A percentile compares a stretch with the other conserved stretches of the same genome.
phyloP scores from a whole-genome alignment of 2,113 vertebrate species.

The Syngnathus floridae region DNA sequence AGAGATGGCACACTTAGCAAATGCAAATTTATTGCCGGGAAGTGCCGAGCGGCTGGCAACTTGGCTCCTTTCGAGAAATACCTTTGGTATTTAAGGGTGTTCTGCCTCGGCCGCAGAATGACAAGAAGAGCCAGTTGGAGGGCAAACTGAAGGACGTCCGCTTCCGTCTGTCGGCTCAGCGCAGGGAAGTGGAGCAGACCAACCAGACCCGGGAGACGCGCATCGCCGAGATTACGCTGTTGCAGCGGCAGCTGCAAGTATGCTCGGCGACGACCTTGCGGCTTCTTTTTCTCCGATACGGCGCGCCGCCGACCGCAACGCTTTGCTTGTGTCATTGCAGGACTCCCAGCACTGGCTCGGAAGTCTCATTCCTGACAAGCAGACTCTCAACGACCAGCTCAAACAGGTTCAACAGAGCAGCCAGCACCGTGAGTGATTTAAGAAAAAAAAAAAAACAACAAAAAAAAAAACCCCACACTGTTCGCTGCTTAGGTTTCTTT shows the following conservation, averaged over 20 bases:
- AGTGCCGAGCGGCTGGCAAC: neutral
- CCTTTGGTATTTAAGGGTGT: neutral
- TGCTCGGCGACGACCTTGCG: neutral
- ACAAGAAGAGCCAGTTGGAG: constrained; percentile 91
- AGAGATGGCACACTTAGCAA: neutral
- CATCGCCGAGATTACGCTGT: constrained; percentile 91
- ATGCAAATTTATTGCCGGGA: neutral
- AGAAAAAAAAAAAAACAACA: too few relatives aligned
- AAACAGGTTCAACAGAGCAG: constrained; percentile 97
- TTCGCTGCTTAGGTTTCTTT: neutral
- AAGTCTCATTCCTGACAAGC: constrained; percentile 93
- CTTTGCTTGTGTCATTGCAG: constrained; percentile 56
- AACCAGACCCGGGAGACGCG: constrained; percentile 89
- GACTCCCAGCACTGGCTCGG: constrained; percentile 97
- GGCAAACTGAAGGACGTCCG: constrained; percentile 95
- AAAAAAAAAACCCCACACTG: too few relatives aligned
- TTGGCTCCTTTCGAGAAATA: neutral
- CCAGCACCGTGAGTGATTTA: constrained; percentile 81
- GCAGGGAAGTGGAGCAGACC: constrained; percentile 92
- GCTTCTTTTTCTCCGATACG: neutral
- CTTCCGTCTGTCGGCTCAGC: constrained; percentile 84
- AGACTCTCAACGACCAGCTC: constrained; percentile 89
- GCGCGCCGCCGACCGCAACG: neutral
- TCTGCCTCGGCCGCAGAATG: constrained; percentile 70
- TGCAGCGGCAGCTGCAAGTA: constrained; percentile 95